Percentiles rank a stretch among this genome's conserved stretches.
Evolutionary conservation across 2,797 vertebrate species (phyloP).

Genomic region (Myiotriccus ornatus): DNA sequence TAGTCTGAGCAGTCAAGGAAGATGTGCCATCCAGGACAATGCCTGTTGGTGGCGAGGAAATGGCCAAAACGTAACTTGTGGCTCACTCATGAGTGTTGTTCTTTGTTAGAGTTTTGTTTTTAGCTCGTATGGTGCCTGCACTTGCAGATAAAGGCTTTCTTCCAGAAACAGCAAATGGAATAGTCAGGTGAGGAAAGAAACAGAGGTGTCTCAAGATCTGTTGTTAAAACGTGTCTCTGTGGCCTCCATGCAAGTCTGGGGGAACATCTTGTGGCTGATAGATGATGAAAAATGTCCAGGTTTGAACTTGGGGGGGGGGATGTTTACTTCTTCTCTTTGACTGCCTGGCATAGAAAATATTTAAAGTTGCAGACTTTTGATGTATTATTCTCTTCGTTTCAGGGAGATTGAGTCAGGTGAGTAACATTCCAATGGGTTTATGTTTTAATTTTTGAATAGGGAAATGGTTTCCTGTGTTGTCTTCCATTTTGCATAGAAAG

Average conservation of each 20-base stretch:
- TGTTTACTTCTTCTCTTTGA: background rate
- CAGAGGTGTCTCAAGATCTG: background rate
- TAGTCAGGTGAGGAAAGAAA: background rate
- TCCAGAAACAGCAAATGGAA: background rate
- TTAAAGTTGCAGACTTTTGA: background rate
- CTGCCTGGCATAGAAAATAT: background rate
- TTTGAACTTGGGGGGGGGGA: background rate
- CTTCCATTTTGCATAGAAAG: background rate
- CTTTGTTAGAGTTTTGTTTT: background rate
- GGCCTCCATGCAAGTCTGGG: background rate
- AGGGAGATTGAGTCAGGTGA: background rate
- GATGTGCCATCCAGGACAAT: background rate
- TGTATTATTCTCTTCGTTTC: background rate
- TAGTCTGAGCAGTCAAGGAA: background rate
- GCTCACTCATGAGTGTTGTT: background rate
- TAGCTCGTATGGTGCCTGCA: background rate
- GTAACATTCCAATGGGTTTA: background rate
- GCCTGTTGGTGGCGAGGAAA: background rate
- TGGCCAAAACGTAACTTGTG: background rate
- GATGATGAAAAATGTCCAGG: background rate
- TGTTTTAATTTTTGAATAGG: background rate
- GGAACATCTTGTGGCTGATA: background rate
- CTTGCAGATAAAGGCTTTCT: background rate
- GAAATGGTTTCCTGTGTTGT: background rate
- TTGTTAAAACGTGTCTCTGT: background rate